Evolutionary conservation across 2,797 vertebrate genomes (phyloP), one percentile per base, ranked within the genome.

Genomic region (Nothura maculosa): DNA sequence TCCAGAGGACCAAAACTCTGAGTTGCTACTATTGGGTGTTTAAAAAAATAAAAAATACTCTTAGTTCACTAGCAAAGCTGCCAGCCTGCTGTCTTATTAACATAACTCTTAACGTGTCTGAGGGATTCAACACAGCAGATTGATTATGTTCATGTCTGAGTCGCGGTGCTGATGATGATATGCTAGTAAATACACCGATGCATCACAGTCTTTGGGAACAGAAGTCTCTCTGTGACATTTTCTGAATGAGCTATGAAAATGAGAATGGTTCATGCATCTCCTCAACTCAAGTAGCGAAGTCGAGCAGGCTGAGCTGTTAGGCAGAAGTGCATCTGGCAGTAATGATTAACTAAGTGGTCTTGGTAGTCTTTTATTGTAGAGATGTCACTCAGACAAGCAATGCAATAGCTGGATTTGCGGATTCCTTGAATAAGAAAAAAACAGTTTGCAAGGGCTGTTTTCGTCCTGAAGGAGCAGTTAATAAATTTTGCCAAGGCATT

Each of bases 81-180:
- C 81, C 95, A 96, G 81, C 36, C 80, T 94, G 90, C 92, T 95
- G 94, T 92, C 92, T 92, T 90, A 96, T 97, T 96, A 96, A 90
- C 92, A 90, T 92, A 93, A 94, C 80, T 88, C 81, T 78, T 78
- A 95, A 87, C 70, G 3, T 93, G 87, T 95, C 91, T 94, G 89
- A 95, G 93, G 84, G 83, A 85, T 90, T 83, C 89, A 85, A 70
- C 76, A 73, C 75, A 96, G 93, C 94, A 96, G 93, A 95, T 95
- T 95, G 95, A 96, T 96, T 95, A 84, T 92, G 92, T 82, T 95
- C 91, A 75, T 77, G 96, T 94, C 95, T 91, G 92, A 95, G 85
- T 75, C 93, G 58, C 74, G 47, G 64, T 34, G 43, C 77, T 82
- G 89, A 77, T 91, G 94, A 84, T 96, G 94, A 96, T 94, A 62